Base-by-base conservation (phyloP, 2,797 vertebrate species). In the Atherinosoma microstoma region DNA sequence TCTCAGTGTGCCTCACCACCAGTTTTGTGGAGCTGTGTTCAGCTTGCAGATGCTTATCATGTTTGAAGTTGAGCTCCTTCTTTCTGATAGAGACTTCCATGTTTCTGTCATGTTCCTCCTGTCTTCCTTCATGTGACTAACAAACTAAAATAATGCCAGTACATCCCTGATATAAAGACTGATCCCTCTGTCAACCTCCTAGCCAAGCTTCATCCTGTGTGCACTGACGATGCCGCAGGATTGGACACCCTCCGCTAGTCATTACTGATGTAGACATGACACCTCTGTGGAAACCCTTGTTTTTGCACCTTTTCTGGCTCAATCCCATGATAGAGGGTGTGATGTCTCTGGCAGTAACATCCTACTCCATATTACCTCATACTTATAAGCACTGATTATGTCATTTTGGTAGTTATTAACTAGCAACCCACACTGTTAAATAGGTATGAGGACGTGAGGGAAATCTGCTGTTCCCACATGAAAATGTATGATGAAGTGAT, bases 231-330 rank as follows among this genome's bases (percentile, higher is more conserved):
- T 27, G 22, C 49, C 4, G 3, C 12, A 6, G 49, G 49, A 24
- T 27, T 27, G 49, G 11, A 24, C 20, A n/a, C 45, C 45, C 20
- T 47, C 20, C 20, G 0, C 20, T 47, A n/a, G 20, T 47, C 20
- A 47, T 47, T 45, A n/a, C 45, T n/a, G 45, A 47, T 47, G 45
- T 47, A 47, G 45, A 47, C 45, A n/a, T 47, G 45, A 47, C 45
- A n/a, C 20, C 18, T 47, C 45, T 47, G 45, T 47, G 45, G 45
- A n/a, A 47, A 10, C 45, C 8, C 45, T n/a, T 47, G 45, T 47
- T 47, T 47, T 47, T 47, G 45, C 57, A 61, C 67, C 8, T 30
- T 51, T 61, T 69, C 45, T 47, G 45, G 20, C 45, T 47, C 20
- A n/a, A 16, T 47, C 45, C 45, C 20, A 9, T 47, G 45, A 47